Percentiles rank a stretch among this genome's conserved stretches.
phyloP scores from a whole-genome alignment of 2,888 invertebrate genomes.

The Campopleginae sp. region DNA sequence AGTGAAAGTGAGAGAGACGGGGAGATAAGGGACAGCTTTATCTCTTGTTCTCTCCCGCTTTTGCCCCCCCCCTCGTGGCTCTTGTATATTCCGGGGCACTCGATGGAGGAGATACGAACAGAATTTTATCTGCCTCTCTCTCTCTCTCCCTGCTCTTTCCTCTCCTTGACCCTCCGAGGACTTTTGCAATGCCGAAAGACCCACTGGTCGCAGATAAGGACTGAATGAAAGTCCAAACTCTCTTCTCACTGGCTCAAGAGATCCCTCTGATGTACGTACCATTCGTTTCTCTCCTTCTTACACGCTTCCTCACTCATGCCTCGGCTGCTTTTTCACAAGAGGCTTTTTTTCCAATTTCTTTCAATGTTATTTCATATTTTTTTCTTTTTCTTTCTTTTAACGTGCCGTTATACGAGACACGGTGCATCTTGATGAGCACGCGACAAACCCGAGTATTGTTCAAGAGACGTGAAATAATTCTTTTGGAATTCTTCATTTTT shows the following conservation, averaged over 20 bases:
- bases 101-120: constrained; percentile 31
- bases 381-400: constrained; percentile 17
- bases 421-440: constrained; percentile 20
- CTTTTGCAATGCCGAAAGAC: constrained; percentile 45
- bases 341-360: constrained; percentile 10
- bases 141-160: constrained; percentile 2
- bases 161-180: constrained; percentile 5
- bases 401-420: constrained; percentile 9
- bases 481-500: background rate
- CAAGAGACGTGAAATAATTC: background rate
- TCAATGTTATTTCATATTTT: background rate
- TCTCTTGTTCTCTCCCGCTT: background rate
- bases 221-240: constrained; percentile 52
- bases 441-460: constrained; percentile 10
- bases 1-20: constrained; percentile 14
- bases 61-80: constrained; percentile 8
- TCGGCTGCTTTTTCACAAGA: constrained; percentile 14
- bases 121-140: constrained; percentile 20
- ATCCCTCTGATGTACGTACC: background rate
- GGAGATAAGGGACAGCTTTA: constrained; percentile 12
- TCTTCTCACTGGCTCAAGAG: constrained; percentile 34
- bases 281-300: constrained; percentile 6
- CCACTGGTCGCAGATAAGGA: constrained; percentile 52
- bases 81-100: constrained; percentile 15
- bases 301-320: background rate